A percentile compares a stretch with the other conserved stretches of the same genome.
These are phyloP conservation scores for Speoplatyrhinus poulsoni DNA, from an alignment of 2,113 vertebrate genomes.

Conservation along the genomic window DNA sequence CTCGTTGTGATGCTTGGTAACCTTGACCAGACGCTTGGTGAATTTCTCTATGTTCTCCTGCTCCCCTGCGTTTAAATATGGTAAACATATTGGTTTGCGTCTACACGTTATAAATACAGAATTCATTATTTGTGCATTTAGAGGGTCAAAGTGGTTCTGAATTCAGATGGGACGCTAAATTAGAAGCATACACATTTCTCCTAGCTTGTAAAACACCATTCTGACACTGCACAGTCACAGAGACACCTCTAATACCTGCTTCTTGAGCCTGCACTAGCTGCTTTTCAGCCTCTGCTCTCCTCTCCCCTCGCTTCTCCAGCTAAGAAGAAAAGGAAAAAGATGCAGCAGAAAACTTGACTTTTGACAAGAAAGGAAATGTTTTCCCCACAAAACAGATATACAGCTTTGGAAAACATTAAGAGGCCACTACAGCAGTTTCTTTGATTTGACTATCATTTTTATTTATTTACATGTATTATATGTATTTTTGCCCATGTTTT, in stretches of 20 bases:
- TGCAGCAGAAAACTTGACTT: background rate
- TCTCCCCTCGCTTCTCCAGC: constrained; percentile 87
- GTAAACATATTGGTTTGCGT: background rate
- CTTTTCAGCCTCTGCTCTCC: constrained; percentile 90
- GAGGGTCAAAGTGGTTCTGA: too few species aligned
- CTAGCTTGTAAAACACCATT: background rate
- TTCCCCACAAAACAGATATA: background rate
- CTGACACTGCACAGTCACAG: background rate
- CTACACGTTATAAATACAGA: too few species aligned
- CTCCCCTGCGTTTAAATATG: constrained; percentile 64
- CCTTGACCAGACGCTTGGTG: constrained; percentile 92
- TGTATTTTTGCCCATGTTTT: too few species aligned
- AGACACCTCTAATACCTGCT: constrained; percentile 60
- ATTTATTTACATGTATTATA: too few species aligned
- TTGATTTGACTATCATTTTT: too few species aligned
- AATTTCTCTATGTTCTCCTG: constrained; percentile 91
- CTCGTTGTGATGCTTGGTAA: constrained; percentile 90
- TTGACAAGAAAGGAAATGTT: too few species aligned
- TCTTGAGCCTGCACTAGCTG: constrained; percentile 89
- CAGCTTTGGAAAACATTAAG: too few species aligned
- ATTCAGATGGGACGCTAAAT: too few species aligned
- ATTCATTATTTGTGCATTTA: too few species aligned
- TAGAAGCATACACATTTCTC: too few species aligned
- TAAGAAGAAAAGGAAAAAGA: constrained; percentile 25
- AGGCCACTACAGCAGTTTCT: too few species aligned